These are phyloP conservation scores for Microplitis manilae DNA, from an alignment of 2,888 invertebrate species.

Conservation along the genomic window DNA sequence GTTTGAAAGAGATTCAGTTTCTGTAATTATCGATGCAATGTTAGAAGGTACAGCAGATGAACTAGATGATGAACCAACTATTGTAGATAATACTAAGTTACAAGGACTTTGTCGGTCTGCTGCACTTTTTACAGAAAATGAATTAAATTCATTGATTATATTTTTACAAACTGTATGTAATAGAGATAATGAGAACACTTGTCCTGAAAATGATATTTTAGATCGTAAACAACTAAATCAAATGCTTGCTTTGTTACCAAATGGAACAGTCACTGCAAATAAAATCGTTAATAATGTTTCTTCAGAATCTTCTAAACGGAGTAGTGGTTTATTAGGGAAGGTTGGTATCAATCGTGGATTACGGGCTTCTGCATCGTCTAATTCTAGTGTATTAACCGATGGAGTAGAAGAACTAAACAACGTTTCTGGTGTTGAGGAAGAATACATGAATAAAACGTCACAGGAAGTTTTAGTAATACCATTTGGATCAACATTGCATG, in stretches of 20 bases:
- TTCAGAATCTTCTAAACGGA: conserved; percentile 64
- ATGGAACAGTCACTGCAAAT: conserved; percentile 53
- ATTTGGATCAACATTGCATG: conserved; percentile 75
- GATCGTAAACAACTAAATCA: conserved; percentile 72
- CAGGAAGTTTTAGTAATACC: conserved; percentile 81
- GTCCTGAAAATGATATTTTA: conserved; percentile 56
- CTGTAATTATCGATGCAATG: conserved; percentile 83
- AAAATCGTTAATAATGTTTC: conserved; percentile 58
- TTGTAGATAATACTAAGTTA: conserved; percentile 72
- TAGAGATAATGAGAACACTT: conserved; percentile 57
- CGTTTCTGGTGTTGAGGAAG: conserved; percentile 63
- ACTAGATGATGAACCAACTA: conserved; percentile 72
- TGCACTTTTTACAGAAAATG: conserved; percentile 79
- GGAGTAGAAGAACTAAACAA: conserved; percentile 62
- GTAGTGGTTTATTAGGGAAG: conserved; percentile 69
- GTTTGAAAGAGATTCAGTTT: conserved; percentile 86
- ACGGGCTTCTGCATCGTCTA: conserved; percentile 59
- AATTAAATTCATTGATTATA: conserved; percentile 77
- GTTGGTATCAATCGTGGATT: conserved; percentile 61
- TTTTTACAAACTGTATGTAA: conserved; percentile 73
- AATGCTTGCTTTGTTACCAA: conserved; percentile 72
- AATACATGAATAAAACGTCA: conserved; percentile 62
- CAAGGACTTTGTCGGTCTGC: conserved; percentile 78
- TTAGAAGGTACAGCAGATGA: conserved; percentile 72
- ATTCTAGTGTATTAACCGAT: conserved; percentile 61